phyloP scores from a whole-genome alignment of 2,797 vertebrate species.

The Acipenser ruthenus region DNA sequence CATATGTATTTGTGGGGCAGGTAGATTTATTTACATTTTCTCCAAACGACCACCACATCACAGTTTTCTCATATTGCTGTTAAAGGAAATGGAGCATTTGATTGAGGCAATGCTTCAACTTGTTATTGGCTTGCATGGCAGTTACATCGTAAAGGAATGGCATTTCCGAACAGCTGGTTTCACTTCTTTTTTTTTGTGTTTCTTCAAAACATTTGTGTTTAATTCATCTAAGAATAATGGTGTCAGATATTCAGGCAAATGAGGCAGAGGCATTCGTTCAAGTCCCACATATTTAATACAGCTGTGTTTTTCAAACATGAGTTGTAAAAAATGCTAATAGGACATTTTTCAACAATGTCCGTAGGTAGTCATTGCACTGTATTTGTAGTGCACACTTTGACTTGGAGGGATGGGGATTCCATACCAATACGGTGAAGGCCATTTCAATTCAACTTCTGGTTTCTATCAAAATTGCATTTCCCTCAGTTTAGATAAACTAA shows the following conservation, averaged over 20 bases:
- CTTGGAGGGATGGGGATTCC: no score
- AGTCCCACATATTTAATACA: background rate
- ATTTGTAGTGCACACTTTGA: no score
- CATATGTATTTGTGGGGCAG: conserved; percentile 43
- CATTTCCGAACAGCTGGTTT: conserved; percentile 74
- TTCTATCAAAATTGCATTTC: no score
- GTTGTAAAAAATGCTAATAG: no score
- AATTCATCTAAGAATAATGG: conserved; percentile 77
- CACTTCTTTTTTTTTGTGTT: conserved; percentile 38
- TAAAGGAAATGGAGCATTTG: conserved; percentile 53
- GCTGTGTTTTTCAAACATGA: background rate
- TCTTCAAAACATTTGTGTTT: conserved; percentile 60
- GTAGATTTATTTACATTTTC: conserved; percentile 5
- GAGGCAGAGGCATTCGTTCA: conserved; percentile 34
- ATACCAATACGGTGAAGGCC: no score
- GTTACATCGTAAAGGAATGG: conserved; percentile 53
- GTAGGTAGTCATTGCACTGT: no score
- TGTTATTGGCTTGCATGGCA: conserved; percentile 33
- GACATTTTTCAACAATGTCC: no score
- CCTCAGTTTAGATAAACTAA: no score
- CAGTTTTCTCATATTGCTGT: conserved; percentile 49
- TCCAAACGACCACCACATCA: conserved; percentile 34
- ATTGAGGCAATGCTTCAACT: conserved; percentile 48
- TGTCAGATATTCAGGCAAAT: conserved; percentile 61
- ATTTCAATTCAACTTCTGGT: no score